These are phyloP conservation scores for Drosophila burlai DNA, from an alignment of 1,140 invertebrate genomes.

Conservation along the genomic window DNA sequence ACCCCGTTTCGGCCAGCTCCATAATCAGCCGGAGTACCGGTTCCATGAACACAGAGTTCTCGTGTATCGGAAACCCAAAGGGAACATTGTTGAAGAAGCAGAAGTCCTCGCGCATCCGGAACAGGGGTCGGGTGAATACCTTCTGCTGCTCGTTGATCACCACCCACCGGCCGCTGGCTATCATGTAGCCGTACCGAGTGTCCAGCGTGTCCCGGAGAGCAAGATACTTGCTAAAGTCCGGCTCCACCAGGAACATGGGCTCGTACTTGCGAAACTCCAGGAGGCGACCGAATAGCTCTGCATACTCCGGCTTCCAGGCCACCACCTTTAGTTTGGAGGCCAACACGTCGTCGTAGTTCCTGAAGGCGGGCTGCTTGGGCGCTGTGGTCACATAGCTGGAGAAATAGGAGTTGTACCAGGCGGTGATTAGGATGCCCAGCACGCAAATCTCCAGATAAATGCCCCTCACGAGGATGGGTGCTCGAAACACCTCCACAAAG, in stretches of 20 bases:
- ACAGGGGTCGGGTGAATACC: slow-evolving; percentile 62
- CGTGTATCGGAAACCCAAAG: slow-evolving; percentile 67
- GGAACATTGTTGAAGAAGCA: slow-evolving; percentile 77
- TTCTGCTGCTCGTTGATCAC: slow-evolving; percentile 73
- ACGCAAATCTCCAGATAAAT: slow-evolving; percentile 75
- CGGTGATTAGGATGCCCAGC: slow-evolving; percentile 71
- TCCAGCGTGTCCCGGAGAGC: slow-evolving; percentile 56
- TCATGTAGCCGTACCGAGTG: slow-evolving; percentile 67
- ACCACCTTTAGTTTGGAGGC: slow-evolving; percentile 57
- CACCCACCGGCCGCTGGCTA: slow-evolving; percentile 60
- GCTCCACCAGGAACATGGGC: slow-evolving; percentile 63
- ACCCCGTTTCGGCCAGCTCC: slow-evolving; percentile 54
- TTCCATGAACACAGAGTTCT: slow-evolving; percentile 71
- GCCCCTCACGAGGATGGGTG: slow-evolving; percentile 56
- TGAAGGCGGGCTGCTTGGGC: slow-evolving; percentile 54
- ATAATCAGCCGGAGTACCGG: slow-evolving; percentile 55
- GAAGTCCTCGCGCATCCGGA: slow-evolving; percentile 62
- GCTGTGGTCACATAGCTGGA: slow-evolving; percentile 72
- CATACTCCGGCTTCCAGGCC: slow-evolving; percentile 62
- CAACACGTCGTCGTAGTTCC: slow-evolving; percentile 66
- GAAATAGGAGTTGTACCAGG: slow-evolving; percentile 78
- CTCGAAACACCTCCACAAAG: slow-evolving; percentile 56
- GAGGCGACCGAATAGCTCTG: slow-evolving; percentile 56
- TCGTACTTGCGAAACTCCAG: slow-evolving; percentile 62
- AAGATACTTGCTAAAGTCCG: slow-evolving; percentile 49